Evolutionary conservation across 2,797 vertebrate species (phyloP).

Genomic region (Muraenolepis orangiensis): DNA sequence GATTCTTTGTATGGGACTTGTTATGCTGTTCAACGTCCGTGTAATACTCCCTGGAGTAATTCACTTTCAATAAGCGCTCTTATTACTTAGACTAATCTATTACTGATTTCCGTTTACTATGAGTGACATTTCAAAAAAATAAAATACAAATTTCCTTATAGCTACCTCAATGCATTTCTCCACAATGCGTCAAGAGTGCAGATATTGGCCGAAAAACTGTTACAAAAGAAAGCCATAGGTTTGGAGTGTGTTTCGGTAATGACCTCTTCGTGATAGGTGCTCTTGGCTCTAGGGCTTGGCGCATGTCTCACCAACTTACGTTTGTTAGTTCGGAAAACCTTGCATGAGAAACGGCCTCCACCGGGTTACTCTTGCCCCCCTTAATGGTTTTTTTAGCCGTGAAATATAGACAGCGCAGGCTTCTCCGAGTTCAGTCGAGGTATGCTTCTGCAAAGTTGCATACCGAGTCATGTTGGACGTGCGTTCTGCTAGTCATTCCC

Average conservation of each 20-base stretch:
- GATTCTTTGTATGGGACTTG: not conserved
- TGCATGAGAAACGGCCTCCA: constrained; percentile 61
- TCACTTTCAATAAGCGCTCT: not conserved
- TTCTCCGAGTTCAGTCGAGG: constrained; percentile 47
- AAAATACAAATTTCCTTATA: not conserved
- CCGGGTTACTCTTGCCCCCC: constrained; percentile 52
- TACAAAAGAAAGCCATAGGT: not conserved
- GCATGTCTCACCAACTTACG: constrained; percentile 52
- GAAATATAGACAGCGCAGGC: constrained; percentile 40
- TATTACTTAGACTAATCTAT: not conserved
- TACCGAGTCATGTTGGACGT: constrained; percentile 46
- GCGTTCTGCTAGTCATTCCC: constrained; percentile 61
- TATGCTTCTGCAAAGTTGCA: constrained; percentile 47
- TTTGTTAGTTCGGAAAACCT: constrained; percentile 67
- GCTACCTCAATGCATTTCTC: not conserved
- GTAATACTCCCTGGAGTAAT: not conserved
- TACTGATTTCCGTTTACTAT: not conserved
- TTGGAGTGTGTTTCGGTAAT: not conserved
- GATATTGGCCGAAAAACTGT: not conserved
- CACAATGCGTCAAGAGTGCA: not conserved
- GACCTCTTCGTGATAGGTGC: not conserved
- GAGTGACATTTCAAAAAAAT: not conserved
- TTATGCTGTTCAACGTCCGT: not conserved
- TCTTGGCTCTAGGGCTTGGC: constrained; percentile 17
- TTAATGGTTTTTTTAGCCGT: constrained; percentile 59